phyloP scores from a whole-genome alignment of 2,888 invertebrate genomes.

The Noctua fimbriata region DNA sequence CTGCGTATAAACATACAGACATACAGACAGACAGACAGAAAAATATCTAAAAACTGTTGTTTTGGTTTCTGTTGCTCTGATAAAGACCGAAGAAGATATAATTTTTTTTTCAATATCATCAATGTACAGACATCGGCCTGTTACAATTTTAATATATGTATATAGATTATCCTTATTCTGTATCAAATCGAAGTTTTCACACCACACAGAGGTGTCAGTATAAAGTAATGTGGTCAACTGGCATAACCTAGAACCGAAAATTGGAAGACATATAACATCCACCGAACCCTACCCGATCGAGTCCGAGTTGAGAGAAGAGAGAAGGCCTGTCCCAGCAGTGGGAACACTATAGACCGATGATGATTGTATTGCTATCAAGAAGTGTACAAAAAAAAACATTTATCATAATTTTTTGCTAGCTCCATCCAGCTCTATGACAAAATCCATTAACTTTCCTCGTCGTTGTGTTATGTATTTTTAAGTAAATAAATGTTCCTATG shows the following conservation, averaged over 20 bases:
- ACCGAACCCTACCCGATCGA: neutral
- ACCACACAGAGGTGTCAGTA: neutral
- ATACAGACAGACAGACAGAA: too few relatives aligned
- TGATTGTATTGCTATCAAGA: neutral
- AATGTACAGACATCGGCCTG: too few relatives aligned
- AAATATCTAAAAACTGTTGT: too few relatives aligned
- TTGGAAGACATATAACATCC: neutral
- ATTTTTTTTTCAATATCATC: too few relatives aligned
- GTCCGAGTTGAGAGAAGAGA: neutral
- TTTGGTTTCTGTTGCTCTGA: too few relatives aligned
- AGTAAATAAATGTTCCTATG: slow-evolving; percentile 48
- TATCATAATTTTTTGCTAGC: neutral
- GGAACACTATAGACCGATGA: too few relatives aligned
- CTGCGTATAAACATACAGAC: too few relatives aligned
- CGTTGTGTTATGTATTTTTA: slow-evolving; percentile 11
- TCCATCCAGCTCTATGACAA: slow-evolving; percentile 4
- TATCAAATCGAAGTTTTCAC: neutral
- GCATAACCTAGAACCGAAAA: neutral
- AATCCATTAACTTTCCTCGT: slow-evolving; percentile 16
- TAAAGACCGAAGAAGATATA: too few relatives aligned
- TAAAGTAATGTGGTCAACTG: neutral
- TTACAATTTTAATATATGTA: too few relatives aligned
- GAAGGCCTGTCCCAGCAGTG: neutral
- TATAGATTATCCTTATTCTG: neutral
- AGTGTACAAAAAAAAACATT: neutral